Evolutionary conservation across 64 coral and sea anemone genomes (phyloP).

Genomic region (Dendronephthya gigantea): DNA sequence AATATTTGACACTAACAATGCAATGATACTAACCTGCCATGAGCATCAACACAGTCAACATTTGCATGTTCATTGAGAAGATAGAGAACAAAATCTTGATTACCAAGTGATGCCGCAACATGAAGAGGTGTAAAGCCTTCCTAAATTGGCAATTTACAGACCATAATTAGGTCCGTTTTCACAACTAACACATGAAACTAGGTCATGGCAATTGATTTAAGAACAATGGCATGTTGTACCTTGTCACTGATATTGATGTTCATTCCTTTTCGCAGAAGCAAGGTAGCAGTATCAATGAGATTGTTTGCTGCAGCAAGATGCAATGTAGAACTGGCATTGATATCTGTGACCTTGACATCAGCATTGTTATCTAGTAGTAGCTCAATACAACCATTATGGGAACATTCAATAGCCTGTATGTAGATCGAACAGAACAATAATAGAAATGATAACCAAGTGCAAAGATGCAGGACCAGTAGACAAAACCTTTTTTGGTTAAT

Average conservation of each 20-base stretch:
- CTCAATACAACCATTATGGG: constrained; percentile 49
- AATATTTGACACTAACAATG: too few species aligned
- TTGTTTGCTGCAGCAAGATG: constrained; percentile 94
- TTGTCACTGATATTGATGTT: constrained; percentile 73
- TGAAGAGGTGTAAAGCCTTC: constrained; percentile 21
- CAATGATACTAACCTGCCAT: constrained; percentile 27
- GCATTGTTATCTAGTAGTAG: constrained; percentile 65
- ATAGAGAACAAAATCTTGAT: constrained; percentile 25
- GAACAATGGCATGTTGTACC: constrained; percentile 9
- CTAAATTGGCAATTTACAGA: neutral
- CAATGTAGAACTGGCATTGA: constrained; percentile 72
- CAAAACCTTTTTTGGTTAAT: too few species aligned
- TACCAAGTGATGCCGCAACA: constrained; percentile 10
- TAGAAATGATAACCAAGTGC: too few species aligned
- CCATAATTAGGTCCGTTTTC: too few species aligned
- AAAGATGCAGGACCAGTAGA: too few species aligned
- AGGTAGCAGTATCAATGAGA: constrained; percentile 61
- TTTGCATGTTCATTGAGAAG: constrained; percentile 10
- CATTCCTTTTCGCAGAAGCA: constrained; percentile 64
- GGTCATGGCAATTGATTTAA: neutral
- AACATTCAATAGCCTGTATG: constrained; percentile 72
- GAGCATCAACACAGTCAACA: neutral
- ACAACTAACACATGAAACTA: too few species aligned
- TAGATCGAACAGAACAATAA: too few species aligned
- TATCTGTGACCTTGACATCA: constrained; percentile 69